Conservation (phyloP, 2,888 invertebrate species). For the Allygus modestus region DNA sequence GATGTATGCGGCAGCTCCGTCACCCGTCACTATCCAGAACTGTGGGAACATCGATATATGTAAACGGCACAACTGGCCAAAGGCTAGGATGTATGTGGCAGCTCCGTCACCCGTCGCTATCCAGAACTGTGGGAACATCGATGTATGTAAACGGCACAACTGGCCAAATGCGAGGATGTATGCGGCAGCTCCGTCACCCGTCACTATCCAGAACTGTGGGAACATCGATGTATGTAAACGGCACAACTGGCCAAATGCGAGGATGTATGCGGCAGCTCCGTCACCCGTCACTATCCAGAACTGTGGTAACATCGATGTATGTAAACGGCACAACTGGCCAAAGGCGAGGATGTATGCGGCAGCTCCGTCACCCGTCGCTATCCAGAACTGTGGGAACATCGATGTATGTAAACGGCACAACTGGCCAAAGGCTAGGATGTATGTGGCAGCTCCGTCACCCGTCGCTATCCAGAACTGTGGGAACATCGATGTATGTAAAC, state of each 20-base stretch:
- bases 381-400: conserved; percentile 60
- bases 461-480: conserved; percentile 62
- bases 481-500: too few relatives aligned
- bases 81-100: conserved; percentile 55
- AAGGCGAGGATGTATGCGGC: conserved; percentile 58
- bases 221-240: too few relatives aligned
- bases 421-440: too few relatives aligned
- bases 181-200: conserved; percentile 54
- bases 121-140: conserved; percentile 60
- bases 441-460: conserved; percentile 55
- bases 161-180: conserved; percentile 62
- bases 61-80: too few relatives aligned
- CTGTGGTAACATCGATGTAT: too few relatives aligned
- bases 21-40: too few relatives aligned
- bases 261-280: conserved; percentile 45
- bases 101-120: conserved; percentile 59
- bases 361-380: conserved; percentile 58
- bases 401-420: too few relatives aligned
- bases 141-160: too few relatives aligned
- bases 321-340: too few relatives aligned
- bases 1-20: too few relatives aligned
- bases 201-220: conserved; percentile 61
- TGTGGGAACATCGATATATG: too few relatives aligned
- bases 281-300: conserved; percentile 63
- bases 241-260: too few relatives aligned